Evolutionary conservation across 2,797 vertebrate species (phyloP), one percentile per base, ranked within the genome.

Genomic region (Mallotus villosus): DNA sequence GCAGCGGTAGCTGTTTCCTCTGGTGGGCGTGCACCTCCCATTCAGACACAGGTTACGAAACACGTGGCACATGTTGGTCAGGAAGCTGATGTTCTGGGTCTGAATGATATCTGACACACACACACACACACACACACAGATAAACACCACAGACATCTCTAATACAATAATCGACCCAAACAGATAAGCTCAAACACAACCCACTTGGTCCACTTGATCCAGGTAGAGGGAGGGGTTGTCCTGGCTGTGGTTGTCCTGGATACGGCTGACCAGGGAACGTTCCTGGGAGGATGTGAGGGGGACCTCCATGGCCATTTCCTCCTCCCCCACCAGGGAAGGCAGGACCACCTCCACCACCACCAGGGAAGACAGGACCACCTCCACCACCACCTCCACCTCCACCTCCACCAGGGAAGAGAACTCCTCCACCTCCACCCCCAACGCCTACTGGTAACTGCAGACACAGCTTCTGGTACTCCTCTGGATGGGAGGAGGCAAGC

Each of bases 401-500:
- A n/a, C n/a, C n/a, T n/a, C n/a, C n/a, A n/a, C n/a, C n/a, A n/a
- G n/a, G n/a, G n/a, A n/a, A n/a, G n/a, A n/a, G n/a, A n/a, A n/a
- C n/a, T n/a, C n/a, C n/a, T n/a, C n/a, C n/a, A n/a, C n/a, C n/a
- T n/a, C n/a, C n/a, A n/a, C n/a, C n/a, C n/a, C n/a, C n/a, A n/a
- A n/a, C n/a, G n/a, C n/a, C 41, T 12, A 41, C 90, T 14, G 92
- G 92, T 27, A 87, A 41, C 84, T 88, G 90, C 29, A 86, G 70
- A 78, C 97, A 99, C 69, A 99, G 84, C 73, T 92, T 95, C 82
- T 95, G 94, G 87, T 94, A 95, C 70, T 97, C 97, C 8, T 98
- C 97, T 99, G 87, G 73, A 79, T 41, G 1, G 84, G 62, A 79
- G 72, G 37, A 63, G 72, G 22, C 41, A 2, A 41, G 41, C 11